A percentile compares a stretch with the other conserved stretches of the same genome.
Evolutionary conservation across 2,797 vertebrate species (phyloP).

Genomic region (Chrosomus eos): DNA sequence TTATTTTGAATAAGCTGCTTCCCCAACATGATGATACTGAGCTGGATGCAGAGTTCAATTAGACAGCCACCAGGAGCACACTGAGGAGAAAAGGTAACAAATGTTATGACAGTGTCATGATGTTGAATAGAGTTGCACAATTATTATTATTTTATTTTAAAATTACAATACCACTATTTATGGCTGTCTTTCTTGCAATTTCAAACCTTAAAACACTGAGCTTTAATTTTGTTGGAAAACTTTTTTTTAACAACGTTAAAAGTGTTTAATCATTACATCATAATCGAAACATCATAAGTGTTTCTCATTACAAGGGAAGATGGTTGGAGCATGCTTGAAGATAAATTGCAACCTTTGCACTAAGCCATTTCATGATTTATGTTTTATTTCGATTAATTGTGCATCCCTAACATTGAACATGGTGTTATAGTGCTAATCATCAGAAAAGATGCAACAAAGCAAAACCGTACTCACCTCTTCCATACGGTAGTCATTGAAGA

Average conservation of each 20-base stretch:
- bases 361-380: no score
- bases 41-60: constrained; percentile 95
- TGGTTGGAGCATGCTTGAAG: not conserved
- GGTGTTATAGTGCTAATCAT: not conserved
- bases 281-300: no score
- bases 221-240: not conserved
- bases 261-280: no score
- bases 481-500: constrained; percentile 92
- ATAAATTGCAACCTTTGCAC: no score
- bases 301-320: not conserved
- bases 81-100: constrained; percentile 66
- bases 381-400: no score
- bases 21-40: constrained; percentile 99
- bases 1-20: constrained; percentile 99
- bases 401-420: not conserved
- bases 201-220: not conserved
- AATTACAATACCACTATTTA: not conserved
- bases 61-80: constrained; percentile 97
- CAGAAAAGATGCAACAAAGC: not conserved
- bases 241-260: not conserved
- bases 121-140: not conserved
- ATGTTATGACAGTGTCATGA: not conserved
- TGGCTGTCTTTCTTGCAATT: not conserved
- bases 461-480: constrained; percentile 84
- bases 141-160: not conserved